These are phyloP conservation scores for Eulacestoma nigropectus DNA, from an alignment of 2,113 vertebrate species.

Conservation along the genomic window DNA sequence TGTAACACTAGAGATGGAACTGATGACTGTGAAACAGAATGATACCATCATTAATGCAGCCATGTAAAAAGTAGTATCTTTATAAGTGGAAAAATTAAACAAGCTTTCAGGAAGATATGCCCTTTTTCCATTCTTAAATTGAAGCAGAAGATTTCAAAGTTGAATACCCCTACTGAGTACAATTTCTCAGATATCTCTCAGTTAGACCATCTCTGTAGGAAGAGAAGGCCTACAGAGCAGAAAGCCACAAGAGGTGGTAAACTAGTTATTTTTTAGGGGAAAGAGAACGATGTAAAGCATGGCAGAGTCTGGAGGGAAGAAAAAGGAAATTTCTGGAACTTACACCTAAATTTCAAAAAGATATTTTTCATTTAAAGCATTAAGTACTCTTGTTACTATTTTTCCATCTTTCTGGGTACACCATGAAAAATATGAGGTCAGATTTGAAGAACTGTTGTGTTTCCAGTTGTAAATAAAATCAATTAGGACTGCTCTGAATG, in stretches of 20 bases:
- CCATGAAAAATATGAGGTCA: background rate
- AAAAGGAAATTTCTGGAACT: background rate
- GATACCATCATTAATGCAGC: background rate
- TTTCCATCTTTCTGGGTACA: background rate
- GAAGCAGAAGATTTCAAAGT: background rate
- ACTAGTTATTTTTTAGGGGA: background rate
- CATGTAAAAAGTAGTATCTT: background rate
- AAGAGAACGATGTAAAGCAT: background rate
- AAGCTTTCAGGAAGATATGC: background rate
- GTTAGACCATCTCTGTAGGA: background rate
- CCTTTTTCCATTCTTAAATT: background rate
- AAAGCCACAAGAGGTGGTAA: background rate
- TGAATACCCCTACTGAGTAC: background rate
- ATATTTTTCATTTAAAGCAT: background rate
- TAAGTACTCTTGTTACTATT: background rate
- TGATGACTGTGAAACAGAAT: background rate
- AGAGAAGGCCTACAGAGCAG: background rate
- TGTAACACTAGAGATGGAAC: background rate
- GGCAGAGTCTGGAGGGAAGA: background rate
- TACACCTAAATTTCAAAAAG: background rate
- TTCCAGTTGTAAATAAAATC: background rate
- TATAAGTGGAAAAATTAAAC: background rate
- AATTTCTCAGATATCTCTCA: background rate
- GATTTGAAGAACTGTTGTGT: background rate
- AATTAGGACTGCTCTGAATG: background rate